These are phyloP conservation scores for Cyphomyrus plagiostoma DNA, from an alignment of 2,113 vertebrate genomes.

Conservation along the genomic window DNA sequence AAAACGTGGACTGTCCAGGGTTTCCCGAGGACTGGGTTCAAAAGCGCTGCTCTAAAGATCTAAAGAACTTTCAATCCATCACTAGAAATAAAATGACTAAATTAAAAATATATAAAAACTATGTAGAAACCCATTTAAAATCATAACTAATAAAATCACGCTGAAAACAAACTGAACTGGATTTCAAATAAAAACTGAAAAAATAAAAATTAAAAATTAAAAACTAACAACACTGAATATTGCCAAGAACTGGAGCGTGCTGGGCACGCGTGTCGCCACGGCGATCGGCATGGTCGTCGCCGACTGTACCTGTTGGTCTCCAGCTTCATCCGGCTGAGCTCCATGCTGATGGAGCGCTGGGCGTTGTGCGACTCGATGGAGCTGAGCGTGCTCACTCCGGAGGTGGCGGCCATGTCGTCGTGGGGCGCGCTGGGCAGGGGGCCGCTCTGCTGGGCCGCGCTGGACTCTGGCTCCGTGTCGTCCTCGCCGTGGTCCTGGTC, in stretches of 20 bases:
- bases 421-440: slow-evolving; percentile 57
- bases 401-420: slow-evolving; percentile 87
- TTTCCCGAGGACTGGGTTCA: too few relatives aligned
- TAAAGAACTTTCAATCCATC: neutral
- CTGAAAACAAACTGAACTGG: neutral
- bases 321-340: slow-evolving; percentile 88
- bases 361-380: slow-evolving; percentile 80
- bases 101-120: neutral
- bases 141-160: neutral
- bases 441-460: slow-evolving; percentile 59
- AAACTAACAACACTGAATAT: neutral
- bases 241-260: neutral
- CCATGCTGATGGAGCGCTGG: slow-evolving; percentile 77
- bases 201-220: neutral
- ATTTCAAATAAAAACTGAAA: neutral
- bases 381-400: slow-evolving; percentile 96
- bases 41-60: too few relatives aligned
- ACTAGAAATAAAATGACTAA: neutral
- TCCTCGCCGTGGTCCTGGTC: slow-evolving; percentile 83
- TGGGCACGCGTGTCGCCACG: neutral
- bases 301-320: slow-evolving; percentile 75
- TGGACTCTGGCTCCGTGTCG: slow-evolving; percentile 65
- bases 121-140: neutral
- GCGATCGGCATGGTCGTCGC: neutral
- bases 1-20: too few relatives aligned